These are phyloP conservation scores for Smutsia gigantea DNA, from an alignment of 2,797 vertebrate species.

Conservation along the genomic window DNA sequence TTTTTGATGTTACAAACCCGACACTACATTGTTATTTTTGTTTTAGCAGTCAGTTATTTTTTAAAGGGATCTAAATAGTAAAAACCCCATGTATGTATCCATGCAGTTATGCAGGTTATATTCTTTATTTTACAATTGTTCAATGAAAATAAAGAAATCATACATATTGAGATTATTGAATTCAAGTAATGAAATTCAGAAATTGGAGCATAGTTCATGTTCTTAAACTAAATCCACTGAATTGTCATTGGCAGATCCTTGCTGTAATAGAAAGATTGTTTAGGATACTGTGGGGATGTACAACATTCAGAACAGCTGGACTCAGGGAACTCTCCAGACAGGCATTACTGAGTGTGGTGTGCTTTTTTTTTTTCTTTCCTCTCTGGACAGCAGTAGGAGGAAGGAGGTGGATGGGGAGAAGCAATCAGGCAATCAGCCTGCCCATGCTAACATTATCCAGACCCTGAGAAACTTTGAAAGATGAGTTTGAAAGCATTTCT, in stretches of 20 bases:
- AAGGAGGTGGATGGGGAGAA: not conserved
- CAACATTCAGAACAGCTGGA: not conserved
- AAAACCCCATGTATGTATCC: not conserved
- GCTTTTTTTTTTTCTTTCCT: not conserved
- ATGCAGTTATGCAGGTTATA: not conserved
- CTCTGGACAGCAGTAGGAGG: not conserved
- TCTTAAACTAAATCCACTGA: not conserved
- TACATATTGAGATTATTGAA: not conserved
- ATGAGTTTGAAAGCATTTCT: conserved; percentile 9
- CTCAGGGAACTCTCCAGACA: not conserved
- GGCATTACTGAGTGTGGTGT: not conserved
- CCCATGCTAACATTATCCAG: not conserved
- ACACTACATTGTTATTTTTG: not conserved
- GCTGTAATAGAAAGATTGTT: not conserved
- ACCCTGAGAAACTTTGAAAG: not conserved
- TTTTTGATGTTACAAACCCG: not conserved
- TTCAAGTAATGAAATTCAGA: not conserved
- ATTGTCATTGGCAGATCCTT: not conserved
- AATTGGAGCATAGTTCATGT: not conserved
- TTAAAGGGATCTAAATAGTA: not conserved
- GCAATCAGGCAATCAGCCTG: not conserved
- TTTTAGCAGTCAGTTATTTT: not conserved
- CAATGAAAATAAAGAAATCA: not conserved
- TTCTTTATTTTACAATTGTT: conserved; percentile 8
- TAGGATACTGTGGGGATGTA: not conserved